Percentiles rank a stretch among this genome's conserved stretches.
These are phyloP conservation scores for Camelus dromedarius DNA, from an alignment of 2,113 vertebrate genomes.

Conservation along the genomic window DNA sequence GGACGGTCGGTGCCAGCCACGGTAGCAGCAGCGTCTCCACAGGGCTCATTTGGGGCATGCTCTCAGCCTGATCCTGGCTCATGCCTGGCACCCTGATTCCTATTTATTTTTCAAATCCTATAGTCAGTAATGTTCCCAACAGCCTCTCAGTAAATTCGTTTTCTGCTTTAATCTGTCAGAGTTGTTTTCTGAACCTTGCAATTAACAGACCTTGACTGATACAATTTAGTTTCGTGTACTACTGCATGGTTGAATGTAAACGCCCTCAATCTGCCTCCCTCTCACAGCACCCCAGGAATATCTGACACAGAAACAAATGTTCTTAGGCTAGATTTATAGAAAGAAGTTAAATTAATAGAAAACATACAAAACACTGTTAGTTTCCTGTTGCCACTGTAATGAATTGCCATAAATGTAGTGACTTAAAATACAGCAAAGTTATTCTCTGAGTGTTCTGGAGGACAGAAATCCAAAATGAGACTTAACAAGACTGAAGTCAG, in stretches of 20 bases:
- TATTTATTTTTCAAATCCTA: background rate
- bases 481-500: background rate
- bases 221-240: background rate
- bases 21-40: background rate
- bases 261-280: background rate
- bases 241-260: background rate
- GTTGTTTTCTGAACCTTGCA: slow-evolving; percentile 30
- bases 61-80: background rate
- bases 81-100: background rate
- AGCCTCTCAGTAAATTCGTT: slow-evolving; percentile 40
- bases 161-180: slow-evolving; percentile 35
- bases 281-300: background rate
- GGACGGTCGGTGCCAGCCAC: background rate
- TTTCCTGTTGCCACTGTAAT: background rate
- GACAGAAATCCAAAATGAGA: background rate
- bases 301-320: background rate
- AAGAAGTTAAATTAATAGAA: slow-evolving; percentile 26
- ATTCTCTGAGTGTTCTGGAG: background rate
- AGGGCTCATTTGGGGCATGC: background rate
- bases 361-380: background rate
- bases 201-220: background rate
- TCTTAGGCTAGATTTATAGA: background rate
- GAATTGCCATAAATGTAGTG: background rate
- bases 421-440: background rate
- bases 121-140: background rate